Conservation (phyloP, 2,797 vertebrate species). For the Artibeus jamaicensis region DNA sequence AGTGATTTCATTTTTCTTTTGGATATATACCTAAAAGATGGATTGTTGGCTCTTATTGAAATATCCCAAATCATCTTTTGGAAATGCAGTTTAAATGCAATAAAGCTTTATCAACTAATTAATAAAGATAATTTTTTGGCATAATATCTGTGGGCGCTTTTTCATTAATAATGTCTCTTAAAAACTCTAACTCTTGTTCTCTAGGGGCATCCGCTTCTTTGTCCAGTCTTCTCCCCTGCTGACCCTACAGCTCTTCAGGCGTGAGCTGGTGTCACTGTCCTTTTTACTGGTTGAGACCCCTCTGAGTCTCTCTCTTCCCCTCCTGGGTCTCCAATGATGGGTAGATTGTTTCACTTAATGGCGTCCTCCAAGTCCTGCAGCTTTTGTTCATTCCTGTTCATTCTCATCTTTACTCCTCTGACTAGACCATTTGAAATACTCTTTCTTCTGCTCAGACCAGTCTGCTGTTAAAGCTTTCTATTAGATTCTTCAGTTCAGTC, state of each 20-base stretch:
- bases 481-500: background rate
- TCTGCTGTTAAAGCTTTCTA: too few species aligned
- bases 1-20: background rate
- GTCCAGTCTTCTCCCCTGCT: background rate
- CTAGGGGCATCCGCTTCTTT: background rate
- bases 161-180: slow-evolving; percentile 37
- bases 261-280: background rate
- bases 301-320: background rate
- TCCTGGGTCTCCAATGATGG: background rate
- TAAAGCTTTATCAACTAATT: background rate
- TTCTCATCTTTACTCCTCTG: background rate
- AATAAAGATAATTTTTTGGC: background rate
- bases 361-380: background rate
- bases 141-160: slow-evolving; percentile 2
- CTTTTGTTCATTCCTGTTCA: background rate
- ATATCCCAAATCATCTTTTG: background rate
- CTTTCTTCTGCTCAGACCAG: background rate
- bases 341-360: background rate
- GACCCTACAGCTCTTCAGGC: background rate
- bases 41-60: background rate
- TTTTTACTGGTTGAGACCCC: slow-evolving; percentile 25
- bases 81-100: background rate
- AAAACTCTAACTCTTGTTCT: slow-evolving; percentile 31
- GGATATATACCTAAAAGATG: background rate
- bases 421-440: background rate